phyloP scores from a whole-genome alignment of 2,113 vertebrate species.

The Apeltes quadracus region DNA sequence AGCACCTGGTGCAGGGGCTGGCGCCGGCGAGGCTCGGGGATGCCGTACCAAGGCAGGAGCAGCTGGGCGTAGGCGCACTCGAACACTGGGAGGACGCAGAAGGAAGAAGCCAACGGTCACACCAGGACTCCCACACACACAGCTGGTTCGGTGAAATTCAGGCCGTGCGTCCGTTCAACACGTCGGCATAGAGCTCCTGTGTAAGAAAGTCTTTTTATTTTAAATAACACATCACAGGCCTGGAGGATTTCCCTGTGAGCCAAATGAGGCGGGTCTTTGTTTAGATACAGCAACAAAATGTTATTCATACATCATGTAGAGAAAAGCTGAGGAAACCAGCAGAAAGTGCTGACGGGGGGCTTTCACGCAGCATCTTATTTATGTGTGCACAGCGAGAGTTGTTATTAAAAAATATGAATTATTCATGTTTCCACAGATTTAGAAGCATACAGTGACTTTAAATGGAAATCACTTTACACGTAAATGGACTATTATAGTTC shows the following conservation, averaged over 20 bases:
- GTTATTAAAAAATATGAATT: slow-evolving; percentile 3
- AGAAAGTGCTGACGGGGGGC: background rate
- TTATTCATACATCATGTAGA: background rate
- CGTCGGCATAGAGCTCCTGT: background rate
- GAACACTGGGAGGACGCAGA: slow-evolving; percentile 73
- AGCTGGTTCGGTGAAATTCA: slow-evolving; percentile 3
- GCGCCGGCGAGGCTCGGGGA: slow-evolving; percentile 57
- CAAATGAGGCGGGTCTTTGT: background rate
- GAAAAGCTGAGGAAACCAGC: background rate
- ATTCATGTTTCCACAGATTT: slow-evolving; percentile 3
- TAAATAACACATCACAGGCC: slow-evolving; percentile 9
- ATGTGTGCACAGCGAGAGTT: background rate
- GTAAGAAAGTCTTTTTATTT: no score
- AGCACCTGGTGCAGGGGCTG: slow-evolving; percentile 78
- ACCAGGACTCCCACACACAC: slow-evolving; percentile 1
- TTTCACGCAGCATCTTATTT: background rate
- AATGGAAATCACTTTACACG: background rate
- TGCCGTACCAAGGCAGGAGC: slow-evolving; percentile 74
- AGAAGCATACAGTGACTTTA: background rate
- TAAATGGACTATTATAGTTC: background rate
- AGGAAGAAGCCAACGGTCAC: slow-evolving; percentile 4
- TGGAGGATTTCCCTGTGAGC: slow-evolving; percentile 26
- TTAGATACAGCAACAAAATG: slow-evolving; percentile 15
- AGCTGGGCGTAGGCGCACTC: slow-evolving; percentile 76
- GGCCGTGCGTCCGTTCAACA: background rate